These are phyloP conservation scores for Sebastes steindachneri DNA, from an alignment of 2,797 vertebrate genomes.

Conservation along the genomic window DNA sequence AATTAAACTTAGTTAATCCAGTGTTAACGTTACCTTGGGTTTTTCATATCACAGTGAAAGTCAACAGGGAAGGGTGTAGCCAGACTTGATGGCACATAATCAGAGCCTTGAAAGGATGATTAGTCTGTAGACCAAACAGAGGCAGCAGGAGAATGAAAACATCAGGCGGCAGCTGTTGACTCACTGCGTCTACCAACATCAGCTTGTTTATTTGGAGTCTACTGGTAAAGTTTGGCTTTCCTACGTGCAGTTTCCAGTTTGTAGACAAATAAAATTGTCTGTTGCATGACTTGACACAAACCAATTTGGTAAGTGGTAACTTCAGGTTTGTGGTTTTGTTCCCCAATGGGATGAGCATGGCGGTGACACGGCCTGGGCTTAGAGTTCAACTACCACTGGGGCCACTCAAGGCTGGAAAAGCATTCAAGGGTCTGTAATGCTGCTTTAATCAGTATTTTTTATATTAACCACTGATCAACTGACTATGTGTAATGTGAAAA, in stretches of 20 bases:
- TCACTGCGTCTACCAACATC: slow-evolving; percentile 1
- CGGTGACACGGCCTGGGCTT: neutral
- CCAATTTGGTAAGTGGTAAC: neutral
- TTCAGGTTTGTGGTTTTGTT: neutral
- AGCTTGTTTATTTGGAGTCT: slow-evolving; percentile 5
- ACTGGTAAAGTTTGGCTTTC: neutral
- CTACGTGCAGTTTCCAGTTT: neutral
- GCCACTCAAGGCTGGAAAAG: neutral
- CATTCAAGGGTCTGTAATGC: neutral
- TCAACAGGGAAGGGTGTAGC: slow-evolving; percentile 33
- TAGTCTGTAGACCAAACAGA: slow-evolving; percentile 65
- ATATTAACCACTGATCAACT: neutral
- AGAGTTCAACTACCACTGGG: neutral
- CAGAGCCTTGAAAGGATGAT: slow-evolving; percentile 53
- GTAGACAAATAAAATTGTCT: neutral
- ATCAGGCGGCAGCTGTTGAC: slow-evolving; percentile 23
- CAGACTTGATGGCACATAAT: slow-evolving; percentile 21
- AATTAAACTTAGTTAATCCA: neutral
- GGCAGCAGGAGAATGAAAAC: slow-evolving; percentile 37
- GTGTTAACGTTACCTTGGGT: neutral
- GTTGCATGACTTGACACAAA: neutral
- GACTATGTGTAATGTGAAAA: neutral
- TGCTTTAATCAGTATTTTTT: neutral
- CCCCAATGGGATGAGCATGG: neutral
- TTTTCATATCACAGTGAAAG: neutral